Evolutionary conservation across 2,797 vertebrate species (phyloP).

Genomic region (Psittacula derbiana): DNA sequence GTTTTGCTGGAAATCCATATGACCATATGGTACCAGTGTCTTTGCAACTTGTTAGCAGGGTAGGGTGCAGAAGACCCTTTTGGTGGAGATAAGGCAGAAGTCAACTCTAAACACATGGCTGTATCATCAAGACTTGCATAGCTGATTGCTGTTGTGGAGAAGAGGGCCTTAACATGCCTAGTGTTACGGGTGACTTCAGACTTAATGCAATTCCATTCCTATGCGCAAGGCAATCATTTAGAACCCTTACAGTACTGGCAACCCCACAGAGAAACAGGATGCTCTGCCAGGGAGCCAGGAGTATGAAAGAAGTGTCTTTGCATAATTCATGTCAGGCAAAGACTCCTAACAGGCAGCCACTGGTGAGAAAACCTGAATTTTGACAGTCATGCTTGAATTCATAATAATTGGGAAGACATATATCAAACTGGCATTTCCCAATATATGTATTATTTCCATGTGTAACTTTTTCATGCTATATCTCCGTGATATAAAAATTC

Average conservation of each 20-base stretch:
- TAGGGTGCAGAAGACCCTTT: background rate
- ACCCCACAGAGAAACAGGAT: background rate
- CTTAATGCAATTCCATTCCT: background rate
- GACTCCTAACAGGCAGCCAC: background rate
- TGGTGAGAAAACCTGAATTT: background rate
- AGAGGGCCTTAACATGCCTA: background rate
- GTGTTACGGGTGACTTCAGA: background rate
- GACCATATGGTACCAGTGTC: background rate
- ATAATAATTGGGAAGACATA: background rate
- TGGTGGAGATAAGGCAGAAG: background rate
- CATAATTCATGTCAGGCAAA: background rate
- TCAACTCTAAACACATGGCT: background rate
- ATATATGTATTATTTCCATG: background rate
- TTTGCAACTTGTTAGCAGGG: background rate
- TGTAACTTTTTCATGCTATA: background rate
- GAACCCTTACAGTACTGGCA: background rate
- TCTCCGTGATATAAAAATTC: background rate
- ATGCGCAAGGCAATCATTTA: rapidly evolving
- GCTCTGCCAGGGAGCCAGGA: background rate
- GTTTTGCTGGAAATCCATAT: background rate
- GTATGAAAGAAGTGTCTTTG: background rate
- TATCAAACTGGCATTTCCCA: background rate
- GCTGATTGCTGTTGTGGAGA: background rate
- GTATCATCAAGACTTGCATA: rapidly evolving
- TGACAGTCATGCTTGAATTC: background rate